These are phyloP conservation scores for Phocoena phocoena DNA, from an alignment of 2,113 vertebrate species.

Conservation along the genomic window DNA sequence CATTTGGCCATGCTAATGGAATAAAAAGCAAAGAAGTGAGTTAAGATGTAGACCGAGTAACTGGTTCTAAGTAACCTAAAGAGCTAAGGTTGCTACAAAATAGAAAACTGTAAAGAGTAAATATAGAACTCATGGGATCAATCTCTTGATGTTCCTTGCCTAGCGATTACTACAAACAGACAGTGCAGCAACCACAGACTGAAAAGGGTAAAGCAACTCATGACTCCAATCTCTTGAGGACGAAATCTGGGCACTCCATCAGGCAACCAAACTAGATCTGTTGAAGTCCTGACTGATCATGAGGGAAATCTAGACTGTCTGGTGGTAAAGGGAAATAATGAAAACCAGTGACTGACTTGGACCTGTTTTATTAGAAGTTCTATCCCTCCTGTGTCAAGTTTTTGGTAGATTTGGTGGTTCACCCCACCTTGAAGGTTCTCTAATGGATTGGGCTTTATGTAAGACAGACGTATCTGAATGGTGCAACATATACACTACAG, in stretches of 20 bases:
- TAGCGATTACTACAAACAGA: neutral
- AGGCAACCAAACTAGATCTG: neutral
- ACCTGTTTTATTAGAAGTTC: neutral
- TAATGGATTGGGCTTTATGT: neutral
- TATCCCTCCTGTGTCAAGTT: neutral
- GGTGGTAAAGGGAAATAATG: neutral
- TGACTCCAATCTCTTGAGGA: neutral
- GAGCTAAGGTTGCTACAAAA: neutral
- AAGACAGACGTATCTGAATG: neutral
- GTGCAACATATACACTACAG: neutral
- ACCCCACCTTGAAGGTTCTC: neutral
- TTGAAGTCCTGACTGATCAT: neutral
- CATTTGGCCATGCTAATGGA: neutral
- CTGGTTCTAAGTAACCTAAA: neutral
- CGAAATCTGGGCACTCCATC: rapidly evolving
- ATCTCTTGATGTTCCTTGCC: neutral
- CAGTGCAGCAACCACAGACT: neutral
- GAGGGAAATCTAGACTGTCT: neutral
- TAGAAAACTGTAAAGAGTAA: neutral
- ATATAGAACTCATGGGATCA: too few relatives aligned
- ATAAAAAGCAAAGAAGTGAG: neutral
- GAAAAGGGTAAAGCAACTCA: neutral
- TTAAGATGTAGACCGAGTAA: neutral
- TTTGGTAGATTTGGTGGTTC: neutral
- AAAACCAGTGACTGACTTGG: neutral